Evolutionary conservation across 2,888 invertebrate species (phyloP), one percentile per base, ranked within the genome.

Genomic region (Melipona bicolor): DNA sequence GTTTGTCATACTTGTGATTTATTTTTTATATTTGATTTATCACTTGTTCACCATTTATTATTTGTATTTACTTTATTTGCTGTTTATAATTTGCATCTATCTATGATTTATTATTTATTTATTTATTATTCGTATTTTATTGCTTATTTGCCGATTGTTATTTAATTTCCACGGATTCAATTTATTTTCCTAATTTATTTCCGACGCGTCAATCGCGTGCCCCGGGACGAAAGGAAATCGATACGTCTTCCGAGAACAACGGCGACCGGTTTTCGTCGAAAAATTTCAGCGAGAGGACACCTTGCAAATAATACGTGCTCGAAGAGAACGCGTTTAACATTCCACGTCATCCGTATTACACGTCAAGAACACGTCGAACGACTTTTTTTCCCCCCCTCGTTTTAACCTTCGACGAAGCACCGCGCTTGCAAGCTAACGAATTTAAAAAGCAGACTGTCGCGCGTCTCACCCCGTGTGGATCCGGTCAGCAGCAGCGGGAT

Each of bases 401-500:
- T 13, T 27, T 36, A 27, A 49, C 27, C 21, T 76, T 68, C 36
- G 0, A 19, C 15, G 15, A 54, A 54, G 32, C n/a, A 24, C 19
- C 43, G 43, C 17, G 24, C 27, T 21, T 67, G 43, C 36, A 5
- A 36, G 24, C 3, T 65, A 54, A 54, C 64, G 54, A 61, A n/a
- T 59, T 69, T 76, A 50, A 61, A 68, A 32, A 19, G 61, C 32
- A 21, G 36, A 50, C 17, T 21, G 24, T 27, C 54, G 21, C 64
- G 19, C 13, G 3, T 36, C 36, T 59, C 56, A 21, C 4, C 3
- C 11, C 11, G 11, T 62, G 62, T 62, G 62, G 11, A 17, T 15
- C 17, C 62, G 82, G 70, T 77, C 69, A 74, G 69, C 61, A 74
- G 69, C 61, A 43, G 43, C 43, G 43, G 54, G 59, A 73, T 56